Percentiles rank a stretch among this genome's conserved stretches.
These are phyloP conservation scores for Phrynosoma blainvillii DNA, from an alignment of 2,113 vertebrate genomes.

Conservation along the genomic window DNA sequence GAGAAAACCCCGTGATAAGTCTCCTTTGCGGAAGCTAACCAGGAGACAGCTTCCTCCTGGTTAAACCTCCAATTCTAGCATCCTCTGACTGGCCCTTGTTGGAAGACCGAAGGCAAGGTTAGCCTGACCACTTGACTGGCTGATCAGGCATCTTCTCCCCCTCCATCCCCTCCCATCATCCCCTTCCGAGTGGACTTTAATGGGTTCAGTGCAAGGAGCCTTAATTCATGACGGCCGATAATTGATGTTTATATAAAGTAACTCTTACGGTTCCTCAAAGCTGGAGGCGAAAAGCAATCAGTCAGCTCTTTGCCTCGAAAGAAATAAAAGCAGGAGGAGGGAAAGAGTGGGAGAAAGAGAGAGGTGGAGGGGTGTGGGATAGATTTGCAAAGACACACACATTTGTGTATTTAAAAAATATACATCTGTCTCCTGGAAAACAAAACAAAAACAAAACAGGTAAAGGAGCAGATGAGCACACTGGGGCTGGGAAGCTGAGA, in stretches of 20 bases:
- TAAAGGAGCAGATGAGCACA: slow-evolving; percentile 50
- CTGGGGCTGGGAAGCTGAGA: slow-evolving; percentile 30
- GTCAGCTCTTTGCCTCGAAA: slow-evolving; percentile 79
- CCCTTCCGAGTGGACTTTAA: slow-evolving; percentile 72
- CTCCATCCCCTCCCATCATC: slow-evolving; percentile 54
- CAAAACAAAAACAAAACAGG: slow-evolving; percentile 12
- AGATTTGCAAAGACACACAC: slow-evolving; percentile 66
- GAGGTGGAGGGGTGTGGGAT: slow-evolving; percentile 53
- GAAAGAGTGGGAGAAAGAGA: slow-evolving; percentile 52
- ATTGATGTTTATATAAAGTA: slow-evolving; percentile 83
- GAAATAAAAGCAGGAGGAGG: slow-evolving; percentile 54
- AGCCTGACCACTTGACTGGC: background rate
- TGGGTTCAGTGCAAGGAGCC: slow-evolving; percentile 66
- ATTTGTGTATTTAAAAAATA: slow-evolving; percentile 39
- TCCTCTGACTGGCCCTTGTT: too few species aligned
- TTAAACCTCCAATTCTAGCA: too few species aligned
- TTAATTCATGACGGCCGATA: slow-evolving; percentile 79
- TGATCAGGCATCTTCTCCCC: slow-evolving; percentile 70
- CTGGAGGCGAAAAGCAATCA: slow-evolving; percentile 77
- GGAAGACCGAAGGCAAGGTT: background rate
- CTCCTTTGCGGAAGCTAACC: too few species aligned
- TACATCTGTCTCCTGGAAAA: slow-evolving; percentile 32
- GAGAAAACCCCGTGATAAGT: too few species aligned
- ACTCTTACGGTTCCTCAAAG: slow-evolving; percentile 81
- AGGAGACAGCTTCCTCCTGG: too few species aligned